A percentile compares a stretch with the other conserved stretches of the same genome.
Conservation (phyloP, 2,797 vertebrate species). For the Coluber constrictor region DNA sequence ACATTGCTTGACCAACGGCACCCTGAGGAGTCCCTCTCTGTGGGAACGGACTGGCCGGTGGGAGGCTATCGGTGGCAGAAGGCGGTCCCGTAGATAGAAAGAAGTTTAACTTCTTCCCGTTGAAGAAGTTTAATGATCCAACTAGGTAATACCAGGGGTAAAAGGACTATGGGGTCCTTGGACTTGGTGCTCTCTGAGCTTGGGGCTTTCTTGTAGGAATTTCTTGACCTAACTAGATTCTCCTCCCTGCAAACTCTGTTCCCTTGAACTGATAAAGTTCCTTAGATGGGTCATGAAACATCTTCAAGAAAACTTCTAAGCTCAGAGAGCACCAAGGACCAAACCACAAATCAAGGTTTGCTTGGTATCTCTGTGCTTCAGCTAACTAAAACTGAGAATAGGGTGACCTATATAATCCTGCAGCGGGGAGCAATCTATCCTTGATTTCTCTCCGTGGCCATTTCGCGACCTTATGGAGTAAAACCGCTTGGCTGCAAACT, state of each 20-base stretch:
- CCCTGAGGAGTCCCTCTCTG: too few species aligned
- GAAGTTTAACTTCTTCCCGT: too few species aligned
- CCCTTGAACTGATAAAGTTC: not conserved
- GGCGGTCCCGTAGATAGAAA: too few species aligned
- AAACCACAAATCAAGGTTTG: not conserved
- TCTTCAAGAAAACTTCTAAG: not conserved
- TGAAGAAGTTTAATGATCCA: not conserved
- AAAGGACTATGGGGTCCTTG: too few species aligned
- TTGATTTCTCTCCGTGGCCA: not conserved
- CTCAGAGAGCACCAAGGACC: not conserved
- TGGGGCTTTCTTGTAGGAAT: too few species aligned
- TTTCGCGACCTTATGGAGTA: not conserved
- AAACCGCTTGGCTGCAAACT: not conserved
- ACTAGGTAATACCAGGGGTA: not conserved
- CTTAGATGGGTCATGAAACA: not conserved
- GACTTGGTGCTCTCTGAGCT: too few species aligned
- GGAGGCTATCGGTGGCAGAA: too few species aligned
- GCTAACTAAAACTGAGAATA: not conserved
- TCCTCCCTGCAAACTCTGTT: not conserved
- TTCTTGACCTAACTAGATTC: too few species aligned
- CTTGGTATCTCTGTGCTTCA: not conserved
- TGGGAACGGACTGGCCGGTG: too few species aligned
- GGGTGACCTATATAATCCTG: not conserved
- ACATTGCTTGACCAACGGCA: too few species aligned
- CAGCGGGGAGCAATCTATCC: not conserved